phyloP scores from a whole-genome alignment of 2,113 vertebrate genomes.

The Siniperca chuatsi region DNA sequence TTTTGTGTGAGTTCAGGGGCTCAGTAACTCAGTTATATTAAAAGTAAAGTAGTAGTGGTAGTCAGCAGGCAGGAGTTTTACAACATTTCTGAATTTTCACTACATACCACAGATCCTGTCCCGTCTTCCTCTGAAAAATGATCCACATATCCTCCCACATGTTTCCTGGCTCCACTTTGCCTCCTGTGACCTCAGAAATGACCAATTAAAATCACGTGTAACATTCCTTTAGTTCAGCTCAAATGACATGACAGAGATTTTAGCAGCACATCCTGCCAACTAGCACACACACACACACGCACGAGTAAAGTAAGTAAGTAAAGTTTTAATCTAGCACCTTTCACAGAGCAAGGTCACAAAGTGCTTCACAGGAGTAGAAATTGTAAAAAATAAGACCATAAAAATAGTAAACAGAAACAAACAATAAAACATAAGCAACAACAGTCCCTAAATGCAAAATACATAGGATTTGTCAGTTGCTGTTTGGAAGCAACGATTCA shows the following conservation, averaged over 20 bases:
- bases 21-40: not conserved
- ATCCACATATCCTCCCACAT: not conserved
- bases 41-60: not conserved
- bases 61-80: not conserved
- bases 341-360: too few relatives aligned
- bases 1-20: not conserved
- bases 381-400: too few relatives aligned
- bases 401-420: too few relatives aligned
- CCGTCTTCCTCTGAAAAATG: not conserved
- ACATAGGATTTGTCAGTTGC: too few relatives aligned
- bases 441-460: too few relatives aligned
- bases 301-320: too few relatives aligned
- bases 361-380: not conserved
- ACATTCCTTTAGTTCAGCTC: slow-evolving; percentile 1
- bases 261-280: not conserved
- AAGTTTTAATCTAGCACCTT: too few relatives aligned
- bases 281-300: not conserved
- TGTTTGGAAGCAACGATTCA: too few relatives aligned
- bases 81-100: not conserved
- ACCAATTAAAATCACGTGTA: not conserved
- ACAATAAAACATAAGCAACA: too few relatives aligned
- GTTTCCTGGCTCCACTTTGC: not conserved
- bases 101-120: not conserved
- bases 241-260: slow-evolving; percentile 2
- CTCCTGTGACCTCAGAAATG: not conserved